Evolutionary conservation across 2,888 invertebrate genomes (phyloP), one percentile per base, ranked within the genome.

Genomic region (Catocala sponsa): DNA sequence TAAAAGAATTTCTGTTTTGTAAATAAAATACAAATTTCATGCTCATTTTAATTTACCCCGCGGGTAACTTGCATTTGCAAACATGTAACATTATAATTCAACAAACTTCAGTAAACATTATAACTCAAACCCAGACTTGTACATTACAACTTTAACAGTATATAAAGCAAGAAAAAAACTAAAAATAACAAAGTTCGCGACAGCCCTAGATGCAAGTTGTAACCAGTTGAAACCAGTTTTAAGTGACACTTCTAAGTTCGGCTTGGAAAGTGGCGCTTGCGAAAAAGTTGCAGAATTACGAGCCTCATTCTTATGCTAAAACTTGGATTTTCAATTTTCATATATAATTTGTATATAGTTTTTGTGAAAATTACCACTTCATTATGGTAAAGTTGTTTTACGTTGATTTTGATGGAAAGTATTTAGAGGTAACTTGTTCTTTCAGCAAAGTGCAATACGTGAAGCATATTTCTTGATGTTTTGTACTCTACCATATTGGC

Each of bases 221-320:
- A 75, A 70, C 79, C 67, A 47, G 76, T 76, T 81, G 65, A 68
- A 75, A 75, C 80, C 72, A 65, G 80, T 79, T 81, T 67, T 68
- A 76, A 82, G 80, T 80, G 81, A 76, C 79, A 79, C 74, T 79
- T 70, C 65, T 72, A 75, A 75, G 74, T 74, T 79, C 44, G 33
- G 48, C 67, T 47, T 70, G 73, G 70, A 25, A 70, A 76, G 68
- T 54, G 63, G 56, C 64, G 60, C 67, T 71, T 25, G 65, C 54
- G 70, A 73, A 70, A 76, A 73, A 78, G 62, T 76, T 75, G 63
- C 35, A 52, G 68, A 76, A 76, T 78, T 73, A 78, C 63, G 61
- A 67, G 52, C 51, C 52, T 70, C 63, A 72, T 78, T 75, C 54
- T 76, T 69, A 73, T 78, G 76, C 57, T 63, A 61, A 70, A 67